A percentile compares a stretch with the other conserved stretches of the same genome.
Evolutionary conservation across 2,113 vertebrate species (phyloP).

Genomic region (Thalassoma bifasciatum): DNA sequence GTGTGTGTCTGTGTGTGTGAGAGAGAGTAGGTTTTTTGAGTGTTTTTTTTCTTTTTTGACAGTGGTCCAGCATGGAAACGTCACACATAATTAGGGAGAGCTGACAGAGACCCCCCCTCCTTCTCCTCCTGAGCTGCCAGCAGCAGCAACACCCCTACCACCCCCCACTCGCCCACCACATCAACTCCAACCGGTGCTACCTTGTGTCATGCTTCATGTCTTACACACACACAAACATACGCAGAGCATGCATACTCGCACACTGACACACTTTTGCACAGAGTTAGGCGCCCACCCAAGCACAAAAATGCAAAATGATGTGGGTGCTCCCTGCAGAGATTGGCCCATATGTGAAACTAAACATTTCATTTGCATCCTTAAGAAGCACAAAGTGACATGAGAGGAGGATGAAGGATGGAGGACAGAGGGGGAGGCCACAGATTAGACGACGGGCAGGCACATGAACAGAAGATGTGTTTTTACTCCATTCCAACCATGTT

Average conservation of each 20-base stretch:
- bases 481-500: slow-evolving; percentile 61
- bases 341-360: slow-evolving; percentile 44
- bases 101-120: slow-evolving; percentile 67
- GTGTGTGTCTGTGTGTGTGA: slow-evolving; percentile 36
- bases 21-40: slow-evolving; percentile 59
- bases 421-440: slow-evolving; percentile 39
- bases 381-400: slow-evolving; percentile 38
- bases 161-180: not conserved
- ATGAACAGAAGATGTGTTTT: slow-evolving; percentile 52
- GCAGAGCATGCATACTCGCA: slow-evolving; percentile 1
- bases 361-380: slow-evolving; percentile 65
- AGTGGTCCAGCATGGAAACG: slow-evolving; percentile 75
- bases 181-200: slow-evolving; percentile 35
- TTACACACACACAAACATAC: slow-evolving; percentile 17
- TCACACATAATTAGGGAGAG: slow-evolving; percentile 80
- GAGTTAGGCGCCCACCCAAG: slow-evolving; percentile 8
- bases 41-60: slow-evolving; percentile 69
- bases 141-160: not conserved
- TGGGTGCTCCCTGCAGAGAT: slow-evolving; percentile 49
- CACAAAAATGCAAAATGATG: slow-evolving; percentile 41
- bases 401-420: slow-evolving; percentile 31
- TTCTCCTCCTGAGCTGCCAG: slow-evolving; percentile 30
- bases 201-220: slow-evolving; percentile 57
- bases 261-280: not conserved
- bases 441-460: slow-evolving; percentile 36